Conservation (phyloP, 2,113 vertebrate species). For the human (Homo sapiens) region GRCh38 chr1:17381501-17382000, state of each 20-base stretch:
- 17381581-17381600: neutral
- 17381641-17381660: neutral
- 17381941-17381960: neutral
- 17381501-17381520: accelerated
- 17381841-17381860: accelerated
- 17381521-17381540: neutral
- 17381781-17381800: accelerated
- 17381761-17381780: accelerated
- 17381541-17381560: neutral
- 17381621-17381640: neutral
- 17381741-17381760: neutral
- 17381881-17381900: accelerated
- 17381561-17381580: neutral
- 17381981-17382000: constrained; percentile 88
- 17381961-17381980: constrained; percentile 88
- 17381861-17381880: accelerated
- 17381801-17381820: accelerated
- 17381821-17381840: neutral
- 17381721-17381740: accelerated
- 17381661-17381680: neutral
- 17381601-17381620: neutral
- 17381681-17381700: too few relatives aligned
- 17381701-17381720: accelerated
- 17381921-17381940: neutral
- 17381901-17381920: neutral